These are phyloP conservation scores for Aurelia aurita DNA, from an alignment of 30 jellyfish, hydroid and myxozoan genomes.

Conservation along the genomic window DNA sequence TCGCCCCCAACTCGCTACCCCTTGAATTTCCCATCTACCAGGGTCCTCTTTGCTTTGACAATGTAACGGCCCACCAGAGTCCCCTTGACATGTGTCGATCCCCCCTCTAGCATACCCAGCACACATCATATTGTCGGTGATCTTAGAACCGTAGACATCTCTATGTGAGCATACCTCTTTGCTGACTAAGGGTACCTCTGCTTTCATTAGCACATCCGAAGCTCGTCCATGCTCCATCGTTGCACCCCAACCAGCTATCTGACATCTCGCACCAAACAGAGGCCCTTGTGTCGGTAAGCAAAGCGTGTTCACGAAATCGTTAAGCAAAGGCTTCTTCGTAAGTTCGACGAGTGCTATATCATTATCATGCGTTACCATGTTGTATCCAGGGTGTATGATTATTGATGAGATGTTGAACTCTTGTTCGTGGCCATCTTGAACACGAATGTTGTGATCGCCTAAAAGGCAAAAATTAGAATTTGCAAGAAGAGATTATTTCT, in stretches of 20 bases:
- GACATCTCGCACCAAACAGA: conserved; percentile 61
- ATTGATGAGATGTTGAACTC: conserved; percentile 50
- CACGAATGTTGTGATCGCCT: conserved; percentile 50
- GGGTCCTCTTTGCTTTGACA: conserved; percentile 54
- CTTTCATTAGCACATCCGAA: conserved; percentile 67
- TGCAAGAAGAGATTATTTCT: too few species aligned
- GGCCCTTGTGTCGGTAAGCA: conserved; percentile 69
- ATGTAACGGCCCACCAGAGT: conserved; percentile 95
- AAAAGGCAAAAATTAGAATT: neutral
- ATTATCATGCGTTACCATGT: conserved; percentile 71
- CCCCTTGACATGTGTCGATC: conserved; percentile 84
- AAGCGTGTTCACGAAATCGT: conserved; percentile 63
- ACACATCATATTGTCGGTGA: conserved; percentile 87
- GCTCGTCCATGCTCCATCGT: conserved; percentile 67
- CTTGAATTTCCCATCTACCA: conserved; percentile 73
- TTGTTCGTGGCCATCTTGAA: conserved; percentile 66
- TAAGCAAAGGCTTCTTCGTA: conserved; percentile 29
- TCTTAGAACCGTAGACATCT: conserved; percentile 64
- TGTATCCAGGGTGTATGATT: conserved; percentile 58
- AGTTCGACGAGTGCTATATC: conserved; percentile 82
- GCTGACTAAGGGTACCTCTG: conserved; percentile 72
- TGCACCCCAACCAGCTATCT: conserved; percentile 92
- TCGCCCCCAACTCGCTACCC: conserved; percentile 92
- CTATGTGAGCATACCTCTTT: conserved; percentile 47
- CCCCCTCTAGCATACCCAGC: conserved; percentile 93